A percentile compares a stretch with the other conserved stretches of the same genome.
phyloP scores from a whole-genome alignment of 2,113 vertebrate genomes.

The Vombatus ursinus region DNA sequence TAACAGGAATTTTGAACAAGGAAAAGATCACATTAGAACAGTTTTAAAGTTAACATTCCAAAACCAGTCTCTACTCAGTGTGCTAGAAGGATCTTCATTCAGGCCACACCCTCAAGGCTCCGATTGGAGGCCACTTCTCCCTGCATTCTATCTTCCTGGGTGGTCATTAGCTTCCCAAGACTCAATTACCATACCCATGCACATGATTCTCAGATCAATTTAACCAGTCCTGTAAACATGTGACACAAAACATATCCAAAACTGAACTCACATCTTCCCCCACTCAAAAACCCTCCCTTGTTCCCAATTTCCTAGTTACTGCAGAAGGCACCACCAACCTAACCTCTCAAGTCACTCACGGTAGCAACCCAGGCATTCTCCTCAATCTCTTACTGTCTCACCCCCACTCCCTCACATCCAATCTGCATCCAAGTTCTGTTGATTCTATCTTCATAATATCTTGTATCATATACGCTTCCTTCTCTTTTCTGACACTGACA shows the following conservation, averaged over 20 bases:
- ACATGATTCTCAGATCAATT: neutral
- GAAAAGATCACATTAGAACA: neutral
- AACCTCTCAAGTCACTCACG: too few relatives aligned
- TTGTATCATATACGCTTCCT: neutral
- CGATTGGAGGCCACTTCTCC: neutral
- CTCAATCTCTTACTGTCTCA: neutral
- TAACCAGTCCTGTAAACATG: neutral
- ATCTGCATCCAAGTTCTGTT: neutral
- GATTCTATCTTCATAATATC: neutral
- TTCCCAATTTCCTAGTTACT: neutral
- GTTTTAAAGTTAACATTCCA: too few relatives aligned
- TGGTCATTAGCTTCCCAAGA: neutral
- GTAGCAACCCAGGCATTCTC: neutral
- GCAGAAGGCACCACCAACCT: neutral
- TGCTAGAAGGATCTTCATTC: neutral
- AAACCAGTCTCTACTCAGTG: neutral
- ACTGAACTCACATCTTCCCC: neutral
- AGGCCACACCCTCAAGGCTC: neutral
- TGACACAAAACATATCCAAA: neutral
- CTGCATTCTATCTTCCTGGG: neutral
- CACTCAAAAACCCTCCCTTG: neutral
- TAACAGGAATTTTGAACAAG: neutral
- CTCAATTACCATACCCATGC: neutral
- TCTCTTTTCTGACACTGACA: too few relatives aligned
- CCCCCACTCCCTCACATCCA: neutral